Evolutionary conservation across 2,888 invertebrate genomes (phyloP).

Genomic region (Drosophila colorata): DNA sequence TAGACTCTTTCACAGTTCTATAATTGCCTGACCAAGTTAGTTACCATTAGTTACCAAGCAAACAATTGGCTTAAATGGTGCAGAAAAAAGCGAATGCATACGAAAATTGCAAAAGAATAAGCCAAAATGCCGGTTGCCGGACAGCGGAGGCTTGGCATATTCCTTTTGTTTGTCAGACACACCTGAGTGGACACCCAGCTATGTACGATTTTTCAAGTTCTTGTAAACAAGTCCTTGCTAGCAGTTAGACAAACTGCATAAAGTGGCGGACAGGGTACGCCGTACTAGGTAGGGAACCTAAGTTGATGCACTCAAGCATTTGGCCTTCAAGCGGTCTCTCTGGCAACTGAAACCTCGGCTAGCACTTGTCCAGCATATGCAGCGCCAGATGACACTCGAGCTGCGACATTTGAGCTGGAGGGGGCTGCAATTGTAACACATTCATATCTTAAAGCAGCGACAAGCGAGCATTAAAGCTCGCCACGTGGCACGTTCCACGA

Average conservation of each 20-base stretch:
- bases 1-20: not conserved
- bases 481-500: slow-evolving; percentile 1
- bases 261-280: slow-evolving; percentile 23
- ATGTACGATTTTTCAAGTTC: slow-evolving; percentile 49
- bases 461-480: slow-evolving; percentile 47
- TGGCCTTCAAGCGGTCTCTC: slow-evolving; percentile 53
- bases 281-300: not conserved
- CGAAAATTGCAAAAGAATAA: slow-evolving; percentile 4
- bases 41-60: not conserved
- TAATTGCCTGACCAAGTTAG: not conserved
- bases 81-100: slow-evolving; percentile 8
- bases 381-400: slow-evolving; percentile 55
- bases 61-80: slow-evolving; percentile 5
- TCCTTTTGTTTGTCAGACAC: slow-evolving; percentile 45
- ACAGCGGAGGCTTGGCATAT: not conserved
- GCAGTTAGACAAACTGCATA: slow-evolving; percentile 31
- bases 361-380: slow-evolving; percentile 46
- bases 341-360: slow-evolving; percentile 23
- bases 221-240: slow-evolving; percentile 50
- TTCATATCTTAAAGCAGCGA: slow-evolving; percentile 44
- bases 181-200: slow-evolving; percentile 64
- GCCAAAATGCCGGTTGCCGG: not conserved
- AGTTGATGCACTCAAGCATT: slow-evolving; percentile 39
- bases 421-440: slow-evolving; percentile 11
- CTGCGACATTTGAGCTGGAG: slow-evolving; percentile 21